Evolutionary conservation across 2,113 vertebrate genomes (phyloP).

Genomic region (Peromyscus polionotus): DNA sequence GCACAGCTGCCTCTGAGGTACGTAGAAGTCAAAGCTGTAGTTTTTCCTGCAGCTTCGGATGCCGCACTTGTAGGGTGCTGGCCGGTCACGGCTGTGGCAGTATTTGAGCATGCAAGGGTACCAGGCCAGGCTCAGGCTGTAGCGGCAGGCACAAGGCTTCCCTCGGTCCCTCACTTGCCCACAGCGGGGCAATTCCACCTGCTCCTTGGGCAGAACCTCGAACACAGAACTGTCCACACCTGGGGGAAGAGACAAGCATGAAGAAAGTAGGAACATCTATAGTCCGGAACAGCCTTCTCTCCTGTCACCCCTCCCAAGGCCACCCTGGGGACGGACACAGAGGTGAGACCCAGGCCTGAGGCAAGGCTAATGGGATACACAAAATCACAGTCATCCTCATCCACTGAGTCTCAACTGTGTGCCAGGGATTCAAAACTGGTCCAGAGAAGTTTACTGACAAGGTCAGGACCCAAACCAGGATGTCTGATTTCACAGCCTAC

Average conservation of each 20-base stretch:
- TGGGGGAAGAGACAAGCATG: constrained; percentile 66
- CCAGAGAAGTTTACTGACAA: not conserved
- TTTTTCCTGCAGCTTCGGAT: constrained; percentile 98
- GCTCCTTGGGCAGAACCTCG: constrained; percentile 89
- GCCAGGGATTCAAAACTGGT: not conserved
- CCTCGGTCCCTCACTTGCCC: constrained; percentile 89
- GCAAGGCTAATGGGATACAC: not conserved
- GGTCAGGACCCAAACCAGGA: not conserved
- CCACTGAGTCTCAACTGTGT: not conserved
- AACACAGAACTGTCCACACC: constrained; percentile 95
- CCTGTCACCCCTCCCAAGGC: not conserved
- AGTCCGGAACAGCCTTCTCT: not conserved
- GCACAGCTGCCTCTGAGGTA: constrained; percentile 95
- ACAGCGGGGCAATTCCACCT: constrained; percentile 88
- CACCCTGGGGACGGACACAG: too few relatives aligned
- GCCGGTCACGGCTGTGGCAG: constrained; percentile 93
- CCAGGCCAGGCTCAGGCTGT: constrained; percentile 95
- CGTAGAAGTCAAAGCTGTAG: constrained; percentile 94
- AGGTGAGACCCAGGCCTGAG: not conserved
- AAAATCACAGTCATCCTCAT: not conserved
- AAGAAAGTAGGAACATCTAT: too few relatives aligned
- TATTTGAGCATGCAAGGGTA: constrained; percentile 98
- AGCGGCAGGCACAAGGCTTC: constrained; percentile 94
- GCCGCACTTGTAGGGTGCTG: constrained; percentile 96
- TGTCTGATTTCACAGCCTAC: not conserved